phyloP scores from a whole-genome alignment of 1,140 invertebrate genomes.

The Caenorhabditis inopinata region DNA sequence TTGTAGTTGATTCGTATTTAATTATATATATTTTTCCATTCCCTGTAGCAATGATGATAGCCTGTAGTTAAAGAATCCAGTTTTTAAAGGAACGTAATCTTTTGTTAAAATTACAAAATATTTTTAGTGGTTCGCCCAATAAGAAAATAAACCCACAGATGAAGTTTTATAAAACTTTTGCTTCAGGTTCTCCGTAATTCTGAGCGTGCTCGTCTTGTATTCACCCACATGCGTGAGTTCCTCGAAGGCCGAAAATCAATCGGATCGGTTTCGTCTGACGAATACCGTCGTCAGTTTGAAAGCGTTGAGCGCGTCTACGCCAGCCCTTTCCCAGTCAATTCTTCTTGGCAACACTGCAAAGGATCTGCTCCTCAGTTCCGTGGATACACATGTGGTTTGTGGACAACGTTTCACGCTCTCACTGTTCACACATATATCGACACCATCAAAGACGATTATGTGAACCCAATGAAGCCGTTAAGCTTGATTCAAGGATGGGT shows the following conservation, averaged over 20 bases:
- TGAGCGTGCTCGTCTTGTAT: slow-evolving; percentile 60
- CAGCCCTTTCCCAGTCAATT: slow-evolving; percentile 68
- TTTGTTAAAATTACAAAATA: no score
- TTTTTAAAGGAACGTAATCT: no score
- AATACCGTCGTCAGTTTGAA: slow-evolving; percentile 60
- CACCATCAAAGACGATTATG: slow-evolving; percentile 60
- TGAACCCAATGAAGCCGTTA: slow-evolving; percentile 58
- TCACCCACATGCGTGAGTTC: slow-evolving; percentile 55
- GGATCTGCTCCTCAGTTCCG: slow-evolving; percentile 76
- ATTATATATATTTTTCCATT: no score
- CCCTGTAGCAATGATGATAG: no score
- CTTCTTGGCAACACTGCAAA: slow-evolving; percentile 80
- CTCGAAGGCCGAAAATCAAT: slow-evolving; percentile 47
- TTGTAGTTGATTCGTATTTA: no score
- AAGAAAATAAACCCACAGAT: background rate
- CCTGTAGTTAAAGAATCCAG: no score
- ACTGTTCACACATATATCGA: slow-evolving; percentile 77
- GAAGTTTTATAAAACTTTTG: background rate
- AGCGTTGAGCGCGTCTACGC: slow-evolving; percentile 57
- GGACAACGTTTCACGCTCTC: slow-evolving; percentile 90
- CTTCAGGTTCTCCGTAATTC: slow-evolving; percentile 56
- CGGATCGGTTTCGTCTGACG: slow-evolving; percentile 50
- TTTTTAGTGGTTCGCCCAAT: no score
- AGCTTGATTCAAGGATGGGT: slow-evolving; percentile 64
- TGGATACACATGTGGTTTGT: slow-evolving; percentile 92